phyloP scores from a whole-genome alignment of 2,113 vertebrate genomes.

The Phylloscopus trochilus region DNA sequence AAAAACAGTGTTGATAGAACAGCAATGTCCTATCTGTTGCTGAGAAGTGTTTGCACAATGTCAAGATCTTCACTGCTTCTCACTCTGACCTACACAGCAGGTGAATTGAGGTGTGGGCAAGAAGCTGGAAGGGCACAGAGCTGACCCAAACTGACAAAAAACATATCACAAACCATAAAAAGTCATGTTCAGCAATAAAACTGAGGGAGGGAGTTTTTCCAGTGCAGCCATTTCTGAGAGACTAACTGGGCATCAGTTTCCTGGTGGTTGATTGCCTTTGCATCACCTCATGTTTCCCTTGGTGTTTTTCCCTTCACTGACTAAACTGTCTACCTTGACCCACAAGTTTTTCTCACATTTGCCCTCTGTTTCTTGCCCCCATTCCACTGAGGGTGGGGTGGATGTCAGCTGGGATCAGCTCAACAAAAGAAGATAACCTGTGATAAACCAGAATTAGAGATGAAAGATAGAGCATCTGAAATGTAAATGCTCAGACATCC shows the following conservation, averaged over 20 bases:
- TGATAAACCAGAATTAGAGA: neutral
- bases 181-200: neutral
- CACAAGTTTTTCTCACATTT: neutral
- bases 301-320: neutral
- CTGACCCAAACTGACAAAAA: neutral
- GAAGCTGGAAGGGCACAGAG: neutral
- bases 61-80: neutral
- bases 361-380: neutral
- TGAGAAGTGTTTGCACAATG: neutral
- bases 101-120: neutral
- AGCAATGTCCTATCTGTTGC: neutral
- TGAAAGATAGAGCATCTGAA: neutral
- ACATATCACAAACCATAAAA: neutral
- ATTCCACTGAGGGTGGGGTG: fast-evolving
- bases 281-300: neutral
- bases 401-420: neutral
- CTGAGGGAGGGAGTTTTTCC: neutral
- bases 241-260: neutral
- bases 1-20: neutral
- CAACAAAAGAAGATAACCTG: neutral
- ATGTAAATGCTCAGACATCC: neutral
- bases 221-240: neutral
- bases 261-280: neutral
- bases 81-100: neutral
- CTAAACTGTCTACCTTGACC: neutral